Evolutionary conservation across 2,113 vertebrate genomes (phyloP).

Genomic region (Rutilus rutilus): DNA sequence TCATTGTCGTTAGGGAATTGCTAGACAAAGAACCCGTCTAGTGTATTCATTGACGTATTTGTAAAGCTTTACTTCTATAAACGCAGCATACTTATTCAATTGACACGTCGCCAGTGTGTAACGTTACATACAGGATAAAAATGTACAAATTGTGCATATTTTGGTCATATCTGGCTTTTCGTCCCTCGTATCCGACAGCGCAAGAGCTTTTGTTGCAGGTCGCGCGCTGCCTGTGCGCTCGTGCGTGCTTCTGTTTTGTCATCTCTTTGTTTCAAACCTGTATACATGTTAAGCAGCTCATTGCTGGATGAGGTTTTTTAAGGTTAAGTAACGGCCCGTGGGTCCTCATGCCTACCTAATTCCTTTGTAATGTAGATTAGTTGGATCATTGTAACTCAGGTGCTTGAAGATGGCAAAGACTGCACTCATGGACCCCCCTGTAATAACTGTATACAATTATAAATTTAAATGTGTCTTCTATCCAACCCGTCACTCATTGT

Average conservation of each 20-base stretch:
- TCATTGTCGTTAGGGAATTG: slow-evolving; percentile 22
- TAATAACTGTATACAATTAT: not conserved
- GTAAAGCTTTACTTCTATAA: not conserved
- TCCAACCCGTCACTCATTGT: not conserved
- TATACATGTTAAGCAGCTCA: not conserved
- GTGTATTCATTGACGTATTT: not conserved
- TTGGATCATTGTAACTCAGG: too few relatives aligned
- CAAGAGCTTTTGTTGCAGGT: slow-evolving; percentile 13
- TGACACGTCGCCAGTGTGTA: not conserved
- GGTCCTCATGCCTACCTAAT: not conserved
- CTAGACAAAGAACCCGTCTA: slow-evolving; percentile 17
- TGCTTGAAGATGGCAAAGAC: not conserved
- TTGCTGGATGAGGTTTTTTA: slow-evolving; percentile 15
- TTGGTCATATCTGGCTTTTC: not conserved
- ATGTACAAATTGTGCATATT: not conserved
- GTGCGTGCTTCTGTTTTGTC: not conserved
- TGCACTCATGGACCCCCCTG: not conserved
- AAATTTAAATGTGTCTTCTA: not conserved
- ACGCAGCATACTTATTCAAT: not conserved
- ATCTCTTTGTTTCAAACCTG: slow-evolving; percentile 30
- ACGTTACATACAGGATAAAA: not conserved
- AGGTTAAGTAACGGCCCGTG: not conserved
- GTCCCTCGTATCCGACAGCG: not conserved
- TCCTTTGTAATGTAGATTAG: slow-evolving; percentile 13
- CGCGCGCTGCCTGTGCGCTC: not conserved